Conservation (phyloP, 2,113 vertebrate genomes). For the Toxotes jaculatrix region DNA sequence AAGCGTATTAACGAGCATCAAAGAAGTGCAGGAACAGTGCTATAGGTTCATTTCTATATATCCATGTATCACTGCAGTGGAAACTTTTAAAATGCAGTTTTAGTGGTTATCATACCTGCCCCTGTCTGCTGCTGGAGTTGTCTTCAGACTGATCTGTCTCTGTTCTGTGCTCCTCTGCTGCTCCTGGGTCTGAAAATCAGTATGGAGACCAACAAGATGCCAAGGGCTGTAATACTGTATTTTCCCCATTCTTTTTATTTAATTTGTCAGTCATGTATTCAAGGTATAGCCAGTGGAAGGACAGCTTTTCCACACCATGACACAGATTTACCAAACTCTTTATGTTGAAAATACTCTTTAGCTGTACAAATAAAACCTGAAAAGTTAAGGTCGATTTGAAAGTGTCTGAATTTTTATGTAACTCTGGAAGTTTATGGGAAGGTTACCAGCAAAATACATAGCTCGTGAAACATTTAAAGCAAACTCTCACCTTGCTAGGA, state of each 20-base stretch:
- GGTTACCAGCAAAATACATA: neutral
- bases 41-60: neutral
- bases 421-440: neutral
- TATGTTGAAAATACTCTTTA: neutral
- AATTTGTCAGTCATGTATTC: neutral
- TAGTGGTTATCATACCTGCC: conserved; percentile 87
- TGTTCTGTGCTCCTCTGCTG: conserved; percentile 89
- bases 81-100: neutral
- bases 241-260: neutral
- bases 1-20: neutral
- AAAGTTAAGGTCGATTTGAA: neutral
- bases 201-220: neutral
- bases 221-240: neutral
- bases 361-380: neutral
- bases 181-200: conserved; percentile 87
- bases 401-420: no score
- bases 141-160: conserved; percentile 93
- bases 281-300: no score
- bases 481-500: conserved; percentile 88
- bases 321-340: neutral
- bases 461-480: neutral
- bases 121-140: conserved; percentile 92
- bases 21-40: neutral
- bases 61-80: neutral
- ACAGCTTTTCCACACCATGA: neutral